A percentile compares a stretch with the other conserved stretches of the same genome.
Evolutionary conservation across 1,140 invertebrate genomes (phyloP).

Genomic region (Orussus abietinus): DNA sequence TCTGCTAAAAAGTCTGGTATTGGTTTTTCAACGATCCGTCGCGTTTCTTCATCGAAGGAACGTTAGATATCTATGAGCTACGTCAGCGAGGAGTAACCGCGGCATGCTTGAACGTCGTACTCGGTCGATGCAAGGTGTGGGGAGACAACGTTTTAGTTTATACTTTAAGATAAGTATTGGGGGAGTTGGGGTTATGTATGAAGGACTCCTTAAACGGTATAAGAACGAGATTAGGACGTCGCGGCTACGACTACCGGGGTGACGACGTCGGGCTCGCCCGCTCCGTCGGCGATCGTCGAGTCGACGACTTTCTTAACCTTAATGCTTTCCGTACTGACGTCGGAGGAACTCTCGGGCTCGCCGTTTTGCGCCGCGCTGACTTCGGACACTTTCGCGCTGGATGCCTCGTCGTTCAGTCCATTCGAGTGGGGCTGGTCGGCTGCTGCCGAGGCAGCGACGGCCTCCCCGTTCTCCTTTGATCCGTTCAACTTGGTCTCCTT

Average conservation of each 20-base stretch:
- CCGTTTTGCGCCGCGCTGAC: conserved; percentile 37
- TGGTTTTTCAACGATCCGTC: too few relatives aligned
- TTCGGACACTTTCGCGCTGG: conserved; percentile 23
- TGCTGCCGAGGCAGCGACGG: background rate
- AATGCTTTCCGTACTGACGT: conserved; percentile 36
- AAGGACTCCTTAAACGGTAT: conserved; percentile 38
- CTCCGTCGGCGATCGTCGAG: conserved; percentile 38
- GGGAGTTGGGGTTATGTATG: conserved; percentile 43
- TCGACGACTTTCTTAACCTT: conserved; percentile 49
- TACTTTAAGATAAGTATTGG: conserved; percentile 47
- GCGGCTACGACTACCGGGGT: conserved; percentile 45
- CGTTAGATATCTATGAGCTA: conserved; percentile 34
- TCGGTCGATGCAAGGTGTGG: conserved; percentile 39
- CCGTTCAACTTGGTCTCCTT: conserved; percentile 23
- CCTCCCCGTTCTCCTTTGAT: conserved; percentile 7
- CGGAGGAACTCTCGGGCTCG: conserved; percentile 33
- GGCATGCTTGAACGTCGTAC: conserved; percentile 43
- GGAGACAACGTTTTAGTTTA: conserved; percentile 43
- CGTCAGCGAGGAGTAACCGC: conserved; percentile 41
- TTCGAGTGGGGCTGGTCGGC: conserved; percentile 34
- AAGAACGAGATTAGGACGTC: conserved; percentile 48
- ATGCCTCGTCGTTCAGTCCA: conserved; percentile 31
- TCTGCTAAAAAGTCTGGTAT: too few relatives aligned
- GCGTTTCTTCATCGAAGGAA: conserved; percentile 36
- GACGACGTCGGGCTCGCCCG: conserved; percentile 45